These are phyloP conservation scores for Heliocidaris erythrogramma DNA, from an alignment of 35 echinoderm and acorn worm genomes.

Conservation along the genomic window DNA sequence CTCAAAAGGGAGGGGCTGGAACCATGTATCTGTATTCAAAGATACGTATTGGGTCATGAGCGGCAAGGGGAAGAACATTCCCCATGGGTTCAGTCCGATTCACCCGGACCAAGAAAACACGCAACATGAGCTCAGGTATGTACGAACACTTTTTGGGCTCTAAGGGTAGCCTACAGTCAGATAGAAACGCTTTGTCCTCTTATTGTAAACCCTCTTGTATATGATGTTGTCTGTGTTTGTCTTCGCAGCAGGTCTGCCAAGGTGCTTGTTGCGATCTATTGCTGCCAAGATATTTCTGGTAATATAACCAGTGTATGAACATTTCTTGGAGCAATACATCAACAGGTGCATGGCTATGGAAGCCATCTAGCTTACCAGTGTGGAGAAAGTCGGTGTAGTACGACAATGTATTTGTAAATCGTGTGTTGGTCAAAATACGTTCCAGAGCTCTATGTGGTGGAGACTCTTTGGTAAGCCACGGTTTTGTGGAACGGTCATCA, in stretches of 20 bases:
- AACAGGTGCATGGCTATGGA: conserved; percentile 58
- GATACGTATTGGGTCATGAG: too few relatives aligned
- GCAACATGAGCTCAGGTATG: background rate
- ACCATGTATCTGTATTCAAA: too few relatives aligned
- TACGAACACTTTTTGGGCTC: background rate
- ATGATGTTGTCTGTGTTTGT: background rate
- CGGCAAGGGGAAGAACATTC: too few relatives aligned
- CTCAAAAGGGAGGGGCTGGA: too few relatives aligned
- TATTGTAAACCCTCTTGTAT: background rate
- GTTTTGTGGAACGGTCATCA: background rate
- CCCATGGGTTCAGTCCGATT: too few relatives aligned
- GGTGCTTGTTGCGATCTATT: conserved; percentile 55
- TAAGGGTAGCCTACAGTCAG: too few relatives aligned
- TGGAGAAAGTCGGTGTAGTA: conserved; percentile 57
- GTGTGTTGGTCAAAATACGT: background rate
- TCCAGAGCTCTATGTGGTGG: conserved; percentile 36
- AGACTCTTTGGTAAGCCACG: conserved; percentile 19
- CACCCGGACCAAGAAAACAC: background rate
- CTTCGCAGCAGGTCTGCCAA: background rate
- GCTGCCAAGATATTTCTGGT: conserved; percentile 45
- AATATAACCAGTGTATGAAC: background rate
- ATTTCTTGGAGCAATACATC: conserved; percentile 53
- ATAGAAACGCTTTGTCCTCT: background rate
- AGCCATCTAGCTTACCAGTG: conserved; percentile 58
- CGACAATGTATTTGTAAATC: conserved; percentile 47